Base-by-base conservation (phyloP, 2,797 vertebrate genomes). In the Oreochromis mossambicus region DNA sequence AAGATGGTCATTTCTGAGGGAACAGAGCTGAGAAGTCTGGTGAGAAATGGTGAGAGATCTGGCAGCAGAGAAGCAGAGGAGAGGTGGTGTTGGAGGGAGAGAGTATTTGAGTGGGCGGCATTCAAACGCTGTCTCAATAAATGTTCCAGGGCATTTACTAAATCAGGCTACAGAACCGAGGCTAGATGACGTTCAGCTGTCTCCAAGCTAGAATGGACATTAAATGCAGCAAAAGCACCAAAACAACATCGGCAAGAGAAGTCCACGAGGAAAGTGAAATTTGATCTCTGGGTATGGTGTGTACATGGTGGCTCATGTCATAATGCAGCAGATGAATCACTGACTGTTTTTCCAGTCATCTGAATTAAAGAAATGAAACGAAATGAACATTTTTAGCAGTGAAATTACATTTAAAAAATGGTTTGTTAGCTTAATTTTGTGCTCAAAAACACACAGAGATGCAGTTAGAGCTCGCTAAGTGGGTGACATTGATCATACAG, bases 41-140 rank as follows among this genome's bases (percentile, higher is more conserved):
- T 97, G 79, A 98, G 84, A 97, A 97, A 93, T 96, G 97, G 93
- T 94, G 97, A 95, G 89, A n/a, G 54, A 96, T 94, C 89, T 94
- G 93, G 91, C 92, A 93, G 90, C 86, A 84, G 89, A 86, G 89
- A 85, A 88, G 92, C 90, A 92, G 85, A 92, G 88, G 88, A 93
- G 88, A 32, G 77, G 86, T 89, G 92, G 92, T 90, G 92, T 90
- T 92, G 91, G 91, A 93, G 92, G 89, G 90, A 94, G 92, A 92
- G 94, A 94, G 91, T 91, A 89, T 94, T 94, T 92, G 94, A 94
- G 95, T 95, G 94, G 94, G 94, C 24, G 92, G 92, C 89, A 93
- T 95, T 95, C 94, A 95, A 95, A 94, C 90, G 41, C 87, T 84
- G 91, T 95, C 93, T 95, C 92, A 92, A 93, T 94, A 95, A 95